Percentiles rank a stretch among this genome's conserved stretches.
These are phyloP conservation scores for Tromatobia lineatoria DNA, from an alignment of 2,888 invertebrate species.

Conservation along the genomic window DNA sequence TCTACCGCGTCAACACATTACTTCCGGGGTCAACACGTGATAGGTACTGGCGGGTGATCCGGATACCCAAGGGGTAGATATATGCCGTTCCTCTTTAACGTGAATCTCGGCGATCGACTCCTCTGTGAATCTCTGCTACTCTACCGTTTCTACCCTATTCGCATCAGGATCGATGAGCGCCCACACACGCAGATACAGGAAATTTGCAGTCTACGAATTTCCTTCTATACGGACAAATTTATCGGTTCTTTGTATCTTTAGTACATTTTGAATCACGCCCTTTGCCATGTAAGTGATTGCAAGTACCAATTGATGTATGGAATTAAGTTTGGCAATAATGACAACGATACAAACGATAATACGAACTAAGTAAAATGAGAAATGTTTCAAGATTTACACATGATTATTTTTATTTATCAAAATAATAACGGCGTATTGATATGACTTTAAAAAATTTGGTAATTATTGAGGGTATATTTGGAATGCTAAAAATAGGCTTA, in stretches of 20 bases:
- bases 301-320: background rate
- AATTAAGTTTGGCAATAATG: background rate
- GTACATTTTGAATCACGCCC: background rate
- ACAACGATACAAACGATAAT: background rate
- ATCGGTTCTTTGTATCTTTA: background rate
- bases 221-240: background rate
- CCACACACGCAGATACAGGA: background rate
- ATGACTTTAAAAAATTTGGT: too few species aligned
- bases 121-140: slow-evolving; percentile 6
- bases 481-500: too few species aligned
- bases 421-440: too few species aligned
- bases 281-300: background rate
- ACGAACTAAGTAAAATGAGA: too few species aligned
- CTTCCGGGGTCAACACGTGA: slow-evolving; percentile 37
- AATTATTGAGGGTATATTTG: too few species aligned
- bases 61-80: slow-evolving; percentile 1
- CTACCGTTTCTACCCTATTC: slow-evolving; percentile 25
- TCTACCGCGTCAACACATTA: slow-evolving; percentile 35
- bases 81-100: slow-evolving; percentile 22
- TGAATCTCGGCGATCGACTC: slow-evolving; percentile 23
- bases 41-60: slow-evolving; percentile 33
- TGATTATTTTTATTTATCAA: too few species aligned
- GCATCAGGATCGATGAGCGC: background rate
- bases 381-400: too few species aligned
- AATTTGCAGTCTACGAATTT: slow-evolving; percentile 4